Percentiles rank a stretch among this genome's conserved stretches.
phyloP scores from a whole-genome alignment of 2,888 invertebrate species.

The Bellardia pandia region DNA sequence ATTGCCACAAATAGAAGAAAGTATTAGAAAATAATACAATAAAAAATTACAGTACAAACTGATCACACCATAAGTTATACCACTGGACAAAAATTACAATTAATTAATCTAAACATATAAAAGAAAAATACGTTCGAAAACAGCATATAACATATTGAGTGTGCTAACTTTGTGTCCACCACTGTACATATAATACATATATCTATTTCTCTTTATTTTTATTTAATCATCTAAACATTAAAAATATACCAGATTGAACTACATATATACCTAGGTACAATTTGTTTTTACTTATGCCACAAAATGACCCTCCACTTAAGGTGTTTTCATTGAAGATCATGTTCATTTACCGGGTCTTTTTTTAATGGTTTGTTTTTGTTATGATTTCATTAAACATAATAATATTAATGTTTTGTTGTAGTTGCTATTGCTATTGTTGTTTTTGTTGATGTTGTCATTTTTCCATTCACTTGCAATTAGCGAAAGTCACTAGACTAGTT shows the following conservation, averaged over 20 bases:
- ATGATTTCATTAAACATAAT: constrained; percentile 51
- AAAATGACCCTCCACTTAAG: constrained; percentile 23
- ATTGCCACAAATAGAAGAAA: too few relatives aligned
- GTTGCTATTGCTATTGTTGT: background rate
- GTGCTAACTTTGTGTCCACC: too few relatives aligned
- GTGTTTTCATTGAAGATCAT: constrained; percentile 44
- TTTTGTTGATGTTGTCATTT: constrained; percentile 33
- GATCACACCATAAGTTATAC: too few relatives aligned
- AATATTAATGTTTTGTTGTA: constrained; percentile 1
- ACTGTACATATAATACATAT: too few relatives aligned
- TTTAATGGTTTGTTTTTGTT: constrained; percentile 20
- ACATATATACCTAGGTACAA: too few relatives aligned
- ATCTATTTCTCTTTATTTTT: background rate
- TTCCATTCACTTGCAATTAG: constrained; percentile 75
- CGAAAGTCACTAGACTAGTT: constrained; percentile 82
- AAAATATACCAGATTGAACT: background rate
- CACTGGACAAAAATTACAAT: too few relatives aligned
- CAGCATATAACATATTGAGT: too few relatives aligned
- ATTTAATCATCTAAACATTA: background rate
- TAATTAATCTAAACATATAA: too few relatives aligned
- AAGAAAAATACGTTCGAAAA: too few relatives aligned
- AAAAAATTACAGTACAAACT: too few relatives aligned
- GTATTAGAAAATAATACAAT: too few relatives aligned
- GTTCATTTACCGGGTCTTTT: constrained; percentile 34
- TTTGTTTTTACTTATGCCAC: background rate